phyloP scores from a whole-genome alignment of 53 echinoderm and acorn worm species.

The Henricia sp. region DNA sequence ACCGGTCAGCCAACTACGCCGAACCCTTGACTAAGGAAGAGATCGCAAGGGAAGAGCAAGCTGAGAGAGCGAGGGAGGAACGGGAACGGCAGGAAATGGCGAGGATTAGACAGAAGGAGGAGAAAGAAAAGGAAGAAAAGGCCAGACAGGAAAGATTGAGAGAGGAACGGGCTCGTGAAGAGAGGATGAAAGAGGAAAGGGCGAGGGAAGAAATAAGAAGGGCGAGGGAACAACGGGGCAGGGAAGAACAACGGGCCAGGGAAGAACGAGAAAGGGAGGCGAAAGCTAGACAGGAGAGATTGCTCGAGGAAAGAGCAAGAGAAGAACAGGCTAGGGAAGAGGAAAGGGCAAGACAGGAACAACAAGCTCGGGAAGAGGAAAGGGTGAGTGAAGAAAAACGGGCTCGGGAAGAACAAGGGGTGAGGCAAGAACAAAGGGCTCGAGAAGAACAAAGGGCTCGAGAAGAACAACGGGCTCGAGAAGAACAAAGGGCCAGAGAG shows the following conservation, averaged over 20 bases:
- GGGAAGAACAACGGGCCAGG: neutral
- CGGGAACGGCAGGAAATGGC: conserved; percentile 31
- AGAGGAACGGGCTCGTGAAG: conserved; percentile 18
- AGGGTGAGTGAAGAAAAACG: conserved; percentile 12
- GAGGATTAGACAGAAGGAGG: conserved; percentile 18
- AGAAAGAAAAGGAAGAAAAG: conserved; percentile 11
- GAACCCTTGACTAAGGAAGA: conserved; percentile 69
- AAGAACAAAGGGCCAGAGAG: conserved; percentile 36
- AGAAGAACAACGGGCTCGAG: too few relatives aligned
- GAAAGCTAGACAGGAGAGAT: too few relatives aligned
- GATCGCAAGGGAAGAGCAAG: conserved; percentile 45
- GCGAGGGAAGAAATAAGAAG: conserved; percentile 20
- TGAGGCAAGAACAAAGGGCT: conserved; percentile 24
- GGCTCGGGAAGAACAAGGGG: conserved; percentile 5
- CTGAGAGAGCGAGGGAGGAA: conserved; percentile 36
- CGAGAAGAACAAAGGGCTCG: too few relatives aligned
- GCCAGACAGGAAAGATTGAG: conserved; percentile 19
- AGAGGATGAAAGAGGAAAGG: conserved; percentile 5
- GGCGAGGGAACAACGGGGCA: neutral
- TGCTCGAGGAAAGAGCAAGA: too few relatives aligned
- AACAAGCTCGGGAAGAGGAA: conserved; percentile 1
- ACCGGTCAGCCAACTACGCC: conserved; percentile 6
- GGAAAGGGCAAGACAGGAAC: conserved; percentile 15
- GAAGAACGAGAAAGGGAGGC: too few relatives aligned
- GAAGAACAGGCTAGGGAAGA: too few relatives aligned